Evolutionary conservation across 2,113 vertebrate genomes (phyloP).

Genomic region (Tachuris rubrigastra): DNA sequence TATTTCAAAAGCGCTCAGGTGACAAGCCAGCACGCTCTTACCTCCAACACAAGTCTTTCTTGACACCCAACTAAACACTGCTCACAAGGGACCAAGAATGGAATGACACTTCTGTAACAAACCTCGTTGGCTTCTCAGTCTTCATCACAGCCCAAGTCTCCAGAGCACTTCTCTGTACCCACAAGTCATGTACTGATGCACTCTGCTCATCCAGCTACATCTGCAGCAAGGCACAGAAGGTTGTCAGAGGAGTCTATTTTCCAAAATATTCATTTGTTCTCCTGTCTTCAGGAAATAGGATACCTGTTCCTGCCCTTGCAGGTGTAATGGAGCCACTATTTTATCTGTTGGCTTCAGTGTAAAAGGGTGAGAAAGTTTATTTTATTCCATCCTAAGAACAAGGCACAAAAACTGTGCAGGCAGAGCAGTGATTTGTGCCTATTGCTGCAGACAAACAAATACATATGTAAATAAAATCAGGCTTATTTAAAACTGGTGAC

Average conservation of each 20-base stretch:
- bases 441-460: background rate
- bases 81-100: background rate
- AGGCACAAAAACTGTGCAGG: background rate
- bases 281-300: slow-evolving; percentile 11
- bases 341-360: background rate
- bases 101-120: background rate
- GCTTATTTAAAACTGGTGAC: background rate
- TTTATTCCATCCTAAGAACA: background rate
- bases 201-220: background rate
- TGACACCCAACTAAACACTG: background rate
- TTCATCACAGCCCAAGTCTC: accelerated
- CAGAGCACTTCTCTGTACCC: background rate
- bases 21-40: background rate
- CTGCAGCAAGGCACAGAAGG: background rate
- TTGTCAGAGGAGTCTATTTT: background rate
- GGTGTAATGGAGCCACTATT: slow-evolving; percentile 1
- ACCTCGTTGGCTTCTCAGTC: background rate
- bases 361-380: background rate
- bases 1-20: background rate
- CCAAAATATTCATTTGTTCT: slow-evolving; percentile 12
- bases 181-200: background rate
- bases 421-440: background rate
- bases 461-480: background rate
- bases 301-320: background rate
- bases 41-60: background rate